These are phyloP conservation scores for Hyposoter didymator DNA, from an alignment of 2,888 invertebrate genomes.

Conservation along the genomic window DNA sequence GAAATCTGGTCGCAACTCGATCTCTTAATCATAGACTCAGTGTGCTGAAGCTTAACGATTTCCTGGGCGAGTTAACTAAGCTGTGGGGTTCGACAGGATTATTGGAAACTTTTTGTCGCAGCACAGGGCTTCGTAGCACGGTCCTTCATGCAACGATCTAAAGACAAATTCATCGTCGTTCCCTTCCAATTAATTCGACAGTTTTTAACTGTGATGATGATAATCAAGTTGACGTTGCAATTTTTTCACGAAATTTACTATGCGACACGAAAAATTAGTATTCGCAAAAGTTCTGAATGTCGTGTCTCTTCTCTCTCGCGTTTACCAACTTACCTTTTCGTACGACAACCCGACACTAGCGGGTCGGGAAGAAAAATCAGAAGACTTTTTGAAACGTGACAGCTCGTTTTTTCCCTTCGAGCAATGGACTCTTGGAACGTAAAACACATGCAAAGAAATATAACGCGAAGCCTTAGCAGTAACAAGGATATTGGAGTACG, in stretches of 20 bases:
- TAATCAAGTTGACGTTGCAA: background rate
- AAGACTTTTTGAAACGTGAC: background rate
- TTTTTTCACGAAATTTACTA: background rate
- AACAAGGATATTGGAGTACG: background rate
- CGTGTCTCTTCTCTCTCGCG: too few species aligned
- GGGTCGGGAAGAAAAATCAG: background rate
- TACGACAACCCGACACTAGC: background rate
- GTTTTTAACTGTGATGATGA: background rate
- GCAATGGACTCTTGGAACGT: background rate
- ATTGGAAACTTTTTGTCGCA: too few species aligned
- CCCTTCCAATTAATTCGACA: too few species aligned
- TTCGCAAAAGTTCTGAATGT: too few species aligned
- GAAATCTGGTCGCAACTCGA: background rate
- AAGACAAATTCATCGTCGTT: background rate
- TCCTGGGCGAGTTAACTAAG: too few species aligned
- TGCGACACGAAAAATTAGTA: background rate
- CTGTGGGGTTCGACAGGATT: too few species aligned
- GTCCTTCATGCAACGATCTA: background rate
- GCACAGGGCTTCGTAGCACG: background rate
- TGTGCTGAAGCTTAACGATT: background rate
- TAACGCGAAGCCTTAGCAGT: constrained; percentile 71
- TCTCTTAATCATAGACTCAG: background rate
- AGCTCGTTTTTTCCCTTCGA: background rate
- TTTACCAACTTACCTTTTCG: too few species aligned
- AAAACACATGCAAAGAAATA: constrained; percentile 9